phyloP scores from a whole-genome alignment of 2,888 invertebrate species.

The Rhagophthalmus giganteus region DNA sequence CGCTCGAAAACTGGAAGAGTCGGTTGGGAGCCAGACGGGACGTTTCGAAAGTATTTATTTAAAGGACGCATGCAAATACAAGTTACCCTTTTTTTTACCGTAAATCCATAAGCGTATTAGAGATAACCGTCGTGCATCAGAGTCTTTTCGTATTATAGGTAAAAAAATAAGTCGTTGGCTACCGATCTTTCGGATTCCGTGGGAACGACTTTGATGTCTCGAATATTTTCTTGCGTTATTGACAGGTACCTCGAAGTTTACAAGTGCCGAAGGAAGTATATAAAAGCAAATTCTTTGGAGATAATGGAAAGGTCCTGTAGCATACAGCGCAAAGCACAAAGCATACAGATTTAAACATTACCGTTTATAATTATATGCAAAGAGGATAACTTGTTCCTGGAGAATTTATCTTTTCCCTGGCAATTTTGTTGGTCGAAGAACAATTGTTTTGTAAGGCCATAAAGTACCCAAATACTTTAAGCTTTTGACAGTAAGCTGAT shows the following conservation, averaged over 20 bases:
- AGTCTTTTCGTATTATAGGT: too few relatives aligned
- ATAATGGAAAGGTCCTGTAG: too few relatives aligned
- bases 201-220: constrained; percentile 5
- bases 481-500: too few relatives aligned
- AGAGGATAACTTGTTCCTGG: too few relatives aligned
- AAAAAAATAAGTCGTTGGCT: background rate
- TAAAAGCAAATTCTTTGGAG: too few relatives aligned
- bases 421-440: too few relatives aligned
- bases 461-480: too few relatives aligned
- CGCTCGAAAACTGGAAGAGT: background rate
- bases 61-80: background rate
- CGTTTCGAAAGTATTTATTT: background rate
- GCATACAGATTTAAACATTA: background rate
- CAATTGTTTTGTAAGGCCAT: too few relatives aligned
- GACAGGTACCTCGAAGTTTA: background rate
- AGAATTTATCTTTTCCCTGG: too few relatives aligned
- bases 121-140: too few relatives aligned
- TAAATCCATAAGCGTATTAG: background rate
- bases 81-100: background rate
- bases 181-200: constrained; percentile 1
- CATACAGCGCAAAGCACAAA: too few relatives aligned
- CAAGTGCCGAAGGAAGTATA: background rate
- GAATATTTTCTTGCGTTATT: background rate
- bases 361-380: background rate
- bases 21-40: background rate